Percentiles rank a stretch among this genome's conserved stretches.
Evolutionary conservation across 1,140 invertebrate genomes (phyloP).

Genomic region (Laupala kohalensis): DNA sequence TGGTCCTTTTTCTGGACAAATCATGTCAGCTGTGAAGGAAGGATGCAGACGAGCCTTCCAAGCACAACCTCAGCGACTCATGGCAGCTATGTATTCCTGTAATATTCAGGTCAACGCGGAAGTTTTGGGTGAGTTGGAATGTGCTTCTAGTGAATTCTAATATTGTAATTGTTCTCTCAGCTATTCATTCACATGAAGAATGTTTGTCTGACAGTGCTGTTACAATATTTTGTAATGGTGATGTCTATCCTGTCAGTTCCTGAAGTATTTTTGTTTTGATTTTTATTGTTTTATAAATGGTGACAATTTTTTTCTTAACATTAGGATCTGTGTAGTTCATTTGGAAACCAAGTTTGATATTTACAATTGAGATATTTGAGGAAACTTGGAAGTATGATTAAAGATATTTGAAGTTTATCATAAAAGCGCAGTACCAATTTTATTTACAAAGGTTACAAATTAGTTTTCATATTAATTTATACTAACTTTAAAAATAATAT

Average conservation of each 20-base stretch:
- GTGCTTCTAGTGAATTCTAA: no score
- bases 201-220: no score
- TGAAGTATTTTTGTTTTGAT: no score
- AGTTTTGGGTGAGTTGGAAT: slow-evolving; percentile 50
- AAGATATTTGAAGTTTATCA: neutral
- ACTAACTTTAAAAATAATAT: neutral
- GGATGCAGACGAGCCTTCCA: slow-evolving; percentile 80
- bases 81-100: slow-evolving; percentile 95
- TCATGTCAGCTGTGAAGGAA: slow-evolving; percentile 84
- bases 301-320: no score
- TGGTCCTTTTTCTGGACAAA: slow-evolving; percentile 56
- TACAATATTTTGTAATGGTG: no score
- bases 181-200: no score
- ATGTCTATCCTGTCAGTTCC: no score
- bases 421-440: neutral
- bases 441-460: neutral
- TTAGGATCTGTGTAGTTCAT: no score
- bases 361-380: no score
- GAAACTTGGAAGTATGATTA: neutral
- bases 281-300: no score
- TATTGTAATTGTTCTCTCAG: no score
- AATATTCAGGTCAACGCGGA: slow-evolving; percentile 84
- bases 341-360: no score
- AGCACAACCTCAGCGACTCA: slow-evolving; percentile 75
- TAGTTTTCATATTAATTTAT: neutral